Evolutionary conservation across 2,888 invertebrate genomes (phyloP), one percentile per base, ranked within the genome.

Genomic region (Agonopterix alstromeriana): DNA sequence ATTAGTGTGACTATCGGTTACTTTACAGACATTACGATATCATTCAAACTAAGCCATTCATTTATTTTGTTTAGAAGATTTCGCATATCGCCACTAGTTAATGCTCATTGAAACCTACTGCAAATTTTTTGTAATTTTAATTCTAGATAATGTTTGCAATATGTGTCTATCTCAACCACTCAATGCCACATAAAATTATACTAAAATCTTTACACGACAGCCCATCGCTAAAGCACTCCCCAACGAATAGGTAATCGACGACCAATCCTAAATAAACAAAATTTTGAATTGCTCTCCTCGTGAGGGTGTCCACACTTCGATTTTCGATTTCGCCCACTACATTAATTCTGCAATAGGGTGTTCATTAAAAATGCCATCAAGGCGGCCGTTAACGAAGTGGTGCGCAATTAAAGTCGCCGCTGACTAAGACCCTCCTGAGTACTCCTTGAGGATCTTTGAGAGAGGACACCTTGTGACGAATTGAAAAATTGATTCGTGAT

Each of bases 341-440:
- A 88, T 88, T 88, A 88, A 88, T 80, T 87, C 88, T 77, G 59
- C 47, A 36, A 43, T 14, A 14, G 51, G 70, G 81, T 76, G 85
- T 88, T 88, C 88, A 88, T 88, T 88, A 88, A 87, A 87, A 88
- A 88, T 87, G 87, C 88, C 84, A 88, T 87, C 85, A 87, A 82
- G 77, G 76, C 80, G 76, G 58, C 78, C 76, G 83, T 82, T 88
- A 88, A 87, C 87, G 87, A 88, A 88, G 88, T 88, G 87, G 82
- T 84, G 76, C 67, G 79, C 87, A 88, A 88, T 88, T 88, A 88
- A 85, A 36, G 36, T 46, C 36, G 36, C 79, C 82, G 84, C 84
- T 87, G 86, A 85, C 84, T 83, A 82, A 81, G 74, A 71, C 78
- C 78, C 81, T 71, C 56, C 53, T 43, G 55, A 73, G 73, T 57